Evolutionary conservation across 2,888 invertebrate genomes (phyloP).

Genomic region (Polylopha cassiicola): DNA sequence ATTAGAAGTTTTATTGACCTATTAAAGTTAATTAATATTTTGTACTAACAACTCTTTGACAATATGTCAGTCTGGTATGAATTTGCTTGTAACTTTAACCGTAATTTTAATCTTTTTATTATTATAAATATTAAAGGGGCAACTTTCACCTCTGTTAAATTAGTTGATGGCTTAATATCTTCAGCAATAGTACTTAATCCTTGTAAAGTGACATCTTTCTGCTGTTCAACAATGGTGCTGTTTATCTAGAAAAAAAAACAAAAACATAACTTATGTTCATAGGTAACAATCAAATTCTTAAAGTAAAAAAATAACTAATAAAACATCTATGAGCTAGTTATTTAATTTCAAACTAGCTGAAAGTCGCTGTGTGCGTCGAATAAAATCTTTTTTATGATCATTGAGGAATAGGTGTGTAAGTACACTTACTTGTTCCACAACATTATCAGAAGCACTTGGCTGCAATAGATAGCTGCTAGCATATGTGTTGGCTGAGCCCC

Average conservation of each 20-base stretch:
- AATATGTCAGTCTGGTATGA: no score
- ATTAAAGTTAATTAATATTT: no score
- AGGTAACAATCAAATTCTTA: no score
- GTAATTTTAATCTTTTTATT: no score
- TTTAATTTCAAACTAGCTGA: no score
- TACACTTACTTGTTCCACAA: conserved; percentile 40
- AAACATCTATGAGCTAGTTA: no score
- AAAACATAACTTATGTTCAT: no score
- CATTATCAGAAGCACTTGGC: conserved; percentile 34
- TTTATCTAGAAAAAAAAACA: conserved; percentile 37
- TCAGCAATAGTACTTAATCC: conserved; percentile 29
- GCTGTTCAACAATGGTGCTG: conserved; percentile 30
- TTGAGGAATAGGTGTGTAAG: conserved; percentile 1
- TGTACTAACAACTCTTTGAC: no score
- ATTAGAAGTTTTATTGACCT: no score
- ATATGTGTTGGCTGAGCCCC: conserved; percentile 43
- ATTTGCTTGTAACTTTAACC: no score
- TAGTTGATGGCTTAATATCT: conserved; percentile 34
- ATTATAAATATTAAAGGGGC: conserved; percentile 3
- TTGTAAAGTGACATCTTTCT: conserved; percentile 30
- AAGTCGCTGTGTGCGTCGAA: no score
- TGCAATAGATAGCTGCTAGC: conserved; percentile 52
- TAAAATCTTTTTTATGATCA: neutral
- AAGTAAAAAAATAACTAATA: no score
- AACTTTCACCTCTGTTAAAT: conserved; percentile 49